phyloP scores from a whole-genome alignment of 2,113 vertebrate genomes.

The Vulpes ferrilata region DNA sequence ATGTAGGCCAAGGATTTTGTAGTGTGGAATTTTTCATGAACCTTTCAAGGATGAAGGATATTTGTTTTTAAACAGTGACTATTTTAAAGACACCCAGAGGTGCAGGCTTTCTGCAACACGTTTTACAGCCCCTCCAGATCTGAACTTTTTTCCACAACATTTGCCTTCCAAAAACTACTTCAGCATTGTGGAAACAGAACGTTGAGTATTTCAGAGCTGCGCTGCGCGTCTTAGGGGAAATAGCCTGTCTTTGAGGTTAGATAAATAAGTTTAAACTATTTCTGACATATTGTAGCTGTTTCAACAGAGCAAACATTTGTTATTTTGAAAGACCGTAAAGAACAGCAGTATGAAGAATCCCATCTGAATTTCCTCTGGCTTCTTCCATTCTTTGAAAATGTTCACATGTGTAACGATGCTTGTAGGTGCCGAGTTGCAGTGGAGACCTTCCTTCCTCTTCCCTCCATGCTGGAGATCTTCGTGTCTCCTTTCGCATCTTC shows the following conservation, averaged over 20 bases:
- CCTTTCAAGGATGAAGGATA: constrained; percentile 86
- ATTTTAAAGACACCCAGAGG: constrained; percentile 85
- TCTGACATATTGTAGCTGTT: constrained; percentile 83
- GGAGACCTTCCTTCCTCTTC: background rate
- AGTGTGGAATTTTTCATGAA: constrained; percentile 84
- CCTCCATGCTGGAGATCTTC: background rate
- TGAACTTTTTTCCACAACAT: constrained; percentile 78
- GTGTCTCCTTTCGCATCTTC: background rate
- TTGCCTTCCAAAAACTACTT: constrained; percentile 83
- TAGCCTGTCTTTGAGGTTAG: constrained; percentile 84
- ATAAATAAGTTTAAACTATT: constrained; percentile 85
- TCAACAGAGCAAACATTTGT: constrained; percentile 72
- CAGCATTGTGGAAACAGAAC: constrained; percentile 79
- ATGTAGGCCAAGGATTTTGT: constrained; percentile 84
- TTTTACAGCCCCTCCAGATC: constrained; percentile 79
- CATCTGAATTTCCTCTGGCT: background rate
- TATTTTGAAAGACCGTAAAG: background rate
- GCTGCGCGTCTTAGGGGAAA: constrained; percentile 83
- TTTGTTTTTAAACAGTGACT: constrained; percentile 86
- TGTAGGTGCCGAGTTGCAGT: background rate
- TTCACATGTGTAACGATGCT: accelerated
- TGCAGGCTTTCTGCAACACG: constrained; percentile 55
- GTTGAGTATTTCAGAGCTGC: constrained; percentile 77
- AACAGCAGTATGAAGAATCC: background rate
- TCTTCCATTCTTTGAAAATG: background rate